Base-by-base conservation (phyloP, 2,888 invertebrate genomes). In the Lepidochrysops patricia region DNA sequence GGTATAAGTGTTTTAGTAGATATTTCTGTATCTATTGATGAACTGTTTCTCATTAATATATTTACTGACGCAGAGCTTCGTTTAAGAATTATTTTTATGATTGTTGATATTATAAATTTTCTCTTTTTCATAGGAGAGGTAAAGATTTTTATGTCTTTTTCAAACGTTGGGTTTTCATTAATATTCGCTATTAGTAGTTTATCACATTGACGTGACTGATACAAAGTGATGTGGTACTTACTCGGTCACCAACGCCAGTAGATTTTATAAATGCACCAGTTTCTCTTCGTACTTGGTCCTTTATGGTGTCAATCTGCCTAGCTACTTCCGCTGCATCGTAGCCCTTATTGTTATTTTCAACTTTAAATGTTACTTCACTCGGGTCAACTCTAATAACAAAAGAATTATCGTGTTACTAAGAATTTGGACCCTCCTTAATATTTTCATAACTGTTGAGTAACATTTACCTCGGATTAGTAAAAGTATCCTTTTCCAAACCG, bases 181-280 rank as follows among this genome's bases (percentile, higher is more conserved):
- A n/a, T n/a, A n/a, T n/a, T n/a, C n/a, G n/a, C n/a, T n/a, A n/a
- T n/a, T n/a, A n/a, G n/a, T n/a, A n/a, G 13, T 6, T 19, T 48
- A 34, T 4, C 9, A 15, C 32, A 9, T 27, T 57, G 9, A 7
- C 1, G 49, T n/a, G 15, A n/a, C 12, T 23, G 43, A 2, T 32
- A 43, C 1, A 61, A 54, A 29, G 25, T 13, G 13, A 61, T 12
- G 27, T 19, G 27, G 50, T 7, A 35, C 82, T 91, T 86, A 95
- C 96, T 90, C 93, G 92, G 72, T 96, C 94, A 26, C 96, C 96
- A 61, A 96, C 93, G 34, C 96, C 96, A 23, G 94, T 93, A 29
- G 92, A 90, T 25, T 92, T 76, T 50, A 96, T 92, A 68, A 93
- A 92, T 5, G 94, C 91, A 29, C 95, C 94, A 25, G 94, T 91